phyloP scores from a whole-genome alignment of 2,113 vertebrate genomes.

The Peromyscus polionotus region DNA sequence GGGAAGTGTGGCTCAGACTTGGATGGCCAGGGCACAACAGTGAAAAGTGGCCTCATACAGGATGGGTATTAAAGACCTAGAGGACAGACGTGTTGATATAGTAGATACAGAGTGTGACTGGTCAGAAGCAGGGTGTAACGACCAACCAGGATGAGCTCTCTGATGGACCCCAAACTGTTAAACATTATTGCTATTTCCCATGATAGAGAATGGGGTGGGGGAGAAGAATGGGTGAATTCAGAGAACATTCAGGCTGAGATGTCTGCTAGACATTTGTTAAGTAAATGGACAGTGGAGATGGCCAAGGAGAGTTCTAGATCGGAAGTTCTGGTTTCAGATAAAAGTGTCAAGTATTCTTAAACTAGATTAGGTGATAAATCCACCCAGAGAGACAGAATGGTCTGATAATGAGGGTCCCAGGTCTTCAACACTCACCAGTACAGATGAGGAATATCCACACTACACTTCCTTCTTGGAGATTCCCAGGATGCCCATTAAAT shows the following conservation, averaged over 20 bases:
- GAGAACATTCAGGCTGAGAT: neutral
- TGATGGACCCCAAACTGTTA: no score
- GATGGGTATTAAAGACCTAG: neutral
- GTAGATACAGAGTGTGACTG: neutral
- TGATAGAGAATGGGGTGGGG: no score
- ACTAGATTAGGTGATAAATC: neutral
- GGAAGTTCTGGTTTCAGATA: neutral
- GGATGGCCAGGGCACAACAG: fast-evolving
- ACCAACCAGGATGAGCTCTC: neutral
- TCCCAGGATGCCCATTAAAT: neutral
- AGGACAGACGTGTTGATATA: neutral
- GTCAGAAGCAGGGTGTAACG: neutral
- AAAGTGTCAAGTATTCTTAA: neutral
- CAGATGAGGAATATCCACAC: fast-evolving
- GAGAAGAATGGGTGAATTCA: neutral
- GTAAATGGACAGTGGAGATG: neutral
- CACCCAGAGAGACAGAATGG: neutral
- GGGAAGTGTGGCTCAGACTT: no score
- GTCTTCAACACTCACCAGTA: neutral
- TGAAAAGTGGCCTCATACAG: fast-evolving
- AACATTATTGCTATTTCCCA: neutral
- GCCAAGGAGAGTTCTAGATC: neutral
- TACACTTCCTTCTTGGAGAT: neutral
- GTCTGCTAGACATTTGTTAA: neutral
- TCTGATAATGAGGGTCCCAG: neutral